Conservation (phyloP, 2,113 vertebrate genomes). For the Ammospiza nelsoni region DNA sequence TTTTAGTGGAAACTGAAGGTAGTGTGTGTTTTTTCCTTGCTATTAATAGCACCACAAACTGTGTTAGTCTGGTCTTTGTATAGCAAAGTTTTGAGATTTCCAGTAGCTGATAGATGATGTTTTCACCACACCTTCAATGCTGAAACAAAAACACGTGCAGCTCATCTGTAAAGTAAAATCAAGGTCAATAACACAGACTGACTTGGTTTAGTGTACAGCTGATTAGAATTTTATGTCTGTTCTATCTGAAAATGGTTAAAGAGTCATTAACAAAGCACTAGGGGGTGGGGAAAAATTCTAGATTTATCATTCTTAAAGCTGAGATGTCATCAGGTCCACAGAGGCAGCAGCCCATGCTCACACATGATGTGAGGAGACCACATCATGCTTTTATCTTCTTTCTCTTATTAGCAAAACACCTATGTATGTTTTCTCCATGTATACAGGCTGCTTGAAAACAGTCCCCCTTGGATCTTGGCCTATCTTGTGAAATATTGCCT, state of each 20-base stretch:
- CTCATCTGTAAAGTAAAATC: not conserved
- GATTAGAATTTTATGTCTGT: not conserved
- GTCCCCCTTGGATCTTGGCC: not conserved
- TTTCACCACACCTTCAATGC: not conserved
- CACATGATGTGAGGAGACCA: not conserved
- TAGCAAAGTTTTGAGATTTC: not conserved
- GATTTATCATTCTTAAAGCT: not conserved
- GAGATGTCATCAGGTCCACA: not conserved
- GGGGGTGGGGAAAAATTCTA: accelerated
- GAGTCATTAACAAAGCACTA: not conserved
- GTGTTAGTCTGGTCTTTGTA: not conserved
- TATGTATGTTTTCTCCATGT: not conserved
- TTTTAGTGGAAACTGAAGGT: not conserved
- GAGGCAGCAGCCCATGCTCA: not conserved
- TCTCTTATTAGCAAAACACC: not conserved
- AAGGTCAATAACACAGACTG: not conserved
- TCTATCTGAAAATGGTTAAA: not conserved
- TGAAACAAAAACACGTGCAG: not conserved
- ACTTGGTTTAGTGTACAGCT: not conserved
- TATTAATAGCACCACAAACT: not conserved
- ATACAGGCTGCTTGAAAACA: not conserved
- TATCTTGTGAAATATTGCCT: not conserved
- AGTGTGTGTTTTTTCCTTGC: not conserved
- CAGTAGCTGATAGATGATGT: not conserved
- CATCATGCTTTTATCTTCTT: not conserved